phyloP scores from a whole-genome alignment of 2,888 invertebrate species.

The Nephrotoma appendiculata region DNA sequence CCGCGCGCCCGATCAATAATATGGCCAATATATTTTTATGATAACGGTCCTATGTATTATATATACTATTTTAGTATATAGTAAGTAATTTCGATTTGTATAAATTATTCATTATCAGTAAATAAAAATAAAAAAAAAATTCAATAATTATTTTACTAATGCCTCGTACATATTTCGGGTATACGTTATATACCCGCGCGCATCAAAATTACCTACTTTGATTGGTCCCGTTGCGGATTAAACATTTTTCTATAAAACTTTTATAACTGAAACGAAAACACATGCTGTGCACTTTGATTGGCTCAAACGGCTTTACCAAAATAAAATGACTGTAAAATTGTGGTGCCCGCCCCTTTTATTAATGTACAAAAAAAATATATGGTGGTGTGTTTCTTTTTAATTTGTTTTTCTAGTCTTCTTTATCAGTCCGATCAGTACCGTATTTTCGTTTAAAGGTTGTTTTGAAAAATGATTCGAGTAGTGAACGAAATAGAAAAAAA shows the following conservation, averaged over 20 bases:
- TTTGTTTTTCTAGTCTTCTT: neutral
- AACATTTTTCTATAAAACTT: neutral
- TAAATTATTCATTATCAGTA: neutral
- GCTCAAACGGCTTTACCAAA: neutral
- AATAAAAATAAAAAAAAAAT: neutral
- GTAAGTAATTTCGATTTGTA: neutral
- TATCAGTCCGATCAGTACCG: neutral
- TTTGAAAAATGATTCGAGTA: neutral
- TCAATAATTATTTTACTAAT: neutral
- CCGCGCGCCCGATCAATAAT: neutral
- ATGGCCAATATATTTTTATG: neutral
- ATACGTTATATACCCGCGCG: neutral
- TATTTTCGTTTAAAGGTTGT: neutral
- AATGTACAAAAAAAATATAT: neutral
- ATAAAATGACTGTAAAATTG: neutral
- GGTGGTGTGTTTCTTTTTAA: neutral
- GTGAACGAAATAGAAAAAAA: neutral
- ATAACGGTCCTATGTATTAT: neutral
- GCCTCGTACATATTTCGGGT: neutral
- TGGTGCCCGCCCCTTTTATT: neutral
- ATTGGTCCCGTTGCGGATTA: neutral
- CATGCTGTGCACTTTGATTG: neutral
- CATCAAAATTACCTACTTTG: neutral
- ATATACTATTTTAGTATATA: neutral
- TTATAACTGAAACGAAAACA: neutral